Evolutionary conservation across 2,113 vertebrate species (phyloP).

Genomic region (Corythaixoides concolor): DNA sequence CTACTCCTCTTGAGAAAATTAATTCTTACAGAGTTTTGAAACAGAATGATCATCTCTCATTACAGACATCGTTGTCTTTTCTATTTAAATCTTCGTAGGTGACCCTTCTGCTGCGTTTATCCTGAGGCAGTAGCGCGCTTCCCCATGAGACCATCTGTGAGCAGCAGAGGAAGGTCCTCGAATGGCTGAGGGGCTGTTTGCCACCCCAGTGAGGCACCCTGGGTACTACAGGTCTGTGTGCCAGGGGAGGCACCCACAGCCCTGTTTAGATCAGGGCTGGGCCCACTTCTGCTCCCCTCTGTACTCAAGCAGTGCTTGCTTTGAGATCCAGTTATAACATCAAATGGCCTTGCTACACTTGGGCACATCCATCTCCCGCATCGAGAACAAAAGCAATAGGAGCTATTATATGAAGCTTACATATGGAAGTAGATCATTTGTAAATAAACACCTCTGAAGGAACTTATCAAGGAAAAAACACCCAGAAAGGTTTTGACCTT

Average conservation of each 20-base stretch:
- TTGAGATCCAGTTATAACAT: not conserved
- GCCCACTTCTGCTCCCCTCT: not conserved
- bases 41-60: not conserved
- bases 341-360: not conserved
- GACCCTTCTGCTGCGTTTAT: not conserved
- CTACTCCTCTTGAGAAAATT: not conserved
- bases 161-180: not conserved
- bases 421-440: not conserved
- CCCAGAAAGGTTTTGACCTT: slow-evolving; percentile 36
- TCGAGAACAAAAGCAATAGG: not conserved
- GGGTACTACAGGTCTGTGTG: not conserved
- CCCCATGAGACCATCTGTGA: not conserved
- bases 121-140: not conserved
- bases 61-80: not conserved
- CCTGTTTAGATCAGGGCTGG: not conserved
- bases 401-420: not conserved
- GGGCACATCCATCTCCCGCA: not conserved
- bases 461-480: slow-evolving; percentile 15
- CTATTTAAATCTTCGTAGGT: not conserved
- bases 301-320: not conserved
- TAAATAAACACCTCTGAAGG: slow-evolving; percentile 51
- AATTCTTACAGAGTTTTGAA: not conserved
- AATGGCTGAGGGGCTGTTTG: not conserved
- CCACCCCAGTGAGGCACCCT: not conserved
- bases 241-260: not conserved